Evolutionary conservation across 2,888 invertebrate genomes (phyloP).

Genomic region (Chrysina gloriosa): DNA sequence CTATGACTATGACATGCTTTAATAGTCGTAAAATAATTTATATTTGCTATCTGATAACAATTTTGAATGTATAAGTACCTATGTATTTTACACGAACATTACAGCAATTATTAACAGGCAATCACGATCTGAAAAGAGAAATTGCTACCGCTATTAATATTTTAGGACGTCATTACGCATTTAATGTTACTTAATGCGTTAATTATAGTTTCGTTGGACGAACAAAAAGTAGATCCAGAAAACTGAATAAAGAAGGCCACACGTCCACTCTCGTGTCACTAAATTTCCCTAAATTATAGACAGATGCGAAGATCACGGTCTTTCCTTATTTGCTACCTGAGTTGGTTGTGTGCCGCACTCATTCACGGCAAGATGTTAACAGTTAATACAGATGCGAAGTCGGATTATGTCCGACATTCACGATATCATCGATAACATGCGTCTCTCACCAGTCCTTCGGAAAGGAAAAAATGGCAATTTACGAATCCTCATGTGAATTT

Average conservation of each 20-base stretch:
- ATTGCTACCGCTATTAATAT: constrained; percentile 11
- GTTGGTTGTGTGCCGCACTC: constrained; percentile 15
- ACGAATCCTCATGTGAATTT: constrained; percentile 14
- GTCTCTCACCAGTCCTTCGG: constrained; percentile 1
- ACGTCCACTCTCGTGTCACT: constrained; percentile 31
- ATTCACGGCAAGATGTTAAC: constrained; percentile 39
- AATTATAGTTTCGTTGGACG: constrained; percentile 30
- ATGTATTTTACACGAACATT: neutral
- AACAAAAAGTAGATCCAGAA: constrained; percentile 6
- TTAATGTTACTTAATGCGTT: constrained; percentile 23
- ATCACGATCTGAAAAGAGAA: constrained; percentile 17
- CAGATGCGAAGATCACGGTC: constrained; percentile 29
- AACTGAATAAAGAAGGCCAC: constrained; percentile 4
- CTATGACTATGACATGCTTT: no score
- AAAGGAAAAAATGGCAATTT: constrained; percentile 15
- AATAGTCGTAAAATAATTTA: no score
- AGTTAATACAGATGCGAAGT: constrained; percentile 34
- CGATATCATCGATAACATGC: constrained; percentile 30
- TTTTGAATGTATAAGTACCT: no score
- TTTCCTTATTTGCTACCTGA: constrained; percentile 37
- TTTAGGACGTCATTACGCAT: constrained; percentile 27
- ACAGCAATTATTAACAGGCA: constrained; percentile 16
- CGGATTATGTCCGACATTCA: constrained; percentile 34
- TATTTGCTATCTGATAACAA: no score
- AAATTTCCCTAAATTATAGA: constrained; percentile 38